phyloP scores from a whole-genome alignment of 1,140 invertebrate species.

The Cotesia typhae region DNA sequence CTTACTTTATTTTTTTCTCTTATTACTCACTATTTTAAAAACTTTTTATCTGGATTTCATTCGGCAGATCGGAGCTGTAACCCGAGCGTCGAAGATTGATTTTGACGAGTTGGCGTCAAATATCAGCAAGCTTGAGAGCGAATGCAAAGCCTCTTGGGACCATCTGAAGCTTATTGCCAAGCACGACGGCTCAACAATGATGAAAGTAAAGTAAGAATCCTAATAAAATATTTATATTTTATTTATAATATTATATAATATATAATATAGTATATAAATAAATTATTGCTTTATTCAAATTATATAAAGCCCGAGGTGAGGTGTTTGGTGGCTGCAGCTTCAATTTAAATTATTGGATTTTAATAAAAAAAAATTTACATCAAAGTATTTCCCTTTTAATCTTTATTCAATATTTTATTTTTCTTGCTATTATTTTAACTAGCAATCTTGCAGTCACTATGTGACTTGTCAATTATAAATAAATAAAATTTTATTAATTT shows the following conservation, averaged over 20 bases:
- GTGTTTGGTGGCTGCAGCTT: no score
- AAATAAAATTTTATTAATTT: no score
- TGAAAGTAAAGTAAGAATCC: conserved; percentile 80
- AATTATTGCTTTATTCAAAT: neutral
- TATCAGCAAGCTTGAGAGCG: conserved; percentile 87
- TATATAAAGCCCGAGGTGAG: no score
- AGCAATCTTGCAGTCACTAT: no score
- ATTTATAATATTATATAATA: neutral
- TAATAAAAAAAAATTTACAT: no score
- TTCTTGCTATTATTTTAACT: no score
- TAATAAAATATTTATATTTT: conserved; percentile 12
- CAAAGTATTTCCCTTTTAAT: no score
- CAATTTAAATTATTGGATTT: no score
- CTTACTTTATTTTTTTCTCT: no score
- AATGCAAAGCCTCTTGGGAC: conserved; percentile 98
- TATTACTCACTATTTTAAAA: neutral
- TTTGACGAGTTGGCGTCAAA: conserved; percentile 89
- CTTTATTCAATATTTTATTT: no score
- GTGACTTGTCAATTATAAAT: no score
- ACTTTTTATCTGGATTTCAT: neutral
- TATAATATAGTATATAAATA: neutral
- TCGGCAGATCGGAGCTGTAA: conserved; percentile 84
- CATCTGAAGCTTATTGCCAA: conserved; percentile 95
- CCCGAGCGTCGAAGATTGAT: conserved; percentile 92
- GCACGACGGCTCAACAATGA: conserved; percentile 89